Evolutionary conservation across 2,113 vertebrate genomes (phyloP).

Genomic region (Pachypanchax playfairii): DNA sequence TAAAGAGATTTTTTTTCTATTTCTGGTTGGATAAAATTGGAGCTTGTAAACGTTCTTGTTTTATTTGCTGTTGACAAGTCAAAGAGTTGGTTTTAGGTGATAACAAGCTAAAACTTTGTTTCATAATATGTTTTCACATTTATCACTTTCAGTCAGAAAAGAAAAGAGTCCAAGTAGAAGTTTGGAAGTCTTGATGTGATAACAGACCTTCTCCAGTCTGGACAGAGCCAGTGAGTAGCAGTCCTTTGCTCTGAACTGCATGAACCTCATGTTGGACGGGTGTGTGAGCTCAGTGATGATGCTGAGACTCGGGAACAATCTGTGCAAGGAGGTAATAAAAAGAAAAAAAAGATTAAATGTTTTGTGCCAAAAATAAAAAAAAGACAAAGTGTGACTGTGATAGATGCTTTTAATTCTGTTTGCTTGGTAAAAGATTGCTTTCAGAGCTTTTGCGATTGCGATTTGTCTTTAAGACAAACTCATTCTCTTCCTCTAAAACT

Average conservation of each 20-base stretch:
- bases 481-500: background rate
- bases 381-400: constrained; percentile 14
- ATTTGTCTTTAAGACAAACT: constrained; percentile 21
- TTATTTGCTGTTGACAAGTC: too few species aligned
- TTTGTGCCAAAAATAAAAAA: background rate
- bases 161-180: background rate
- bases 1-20: too few species aligned
- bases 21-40: too few species aligned
- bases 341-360: constrained; percentile 2
- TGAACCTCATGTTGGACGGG: constrained; percentile 97
- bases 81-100: too few species aligned
- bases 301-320: constrained; percentile 95
- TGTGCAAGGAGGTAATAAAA: constrained; percentile 48
- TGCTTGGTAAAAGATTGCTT: constrained; percentile 25
- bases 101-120: background rate
- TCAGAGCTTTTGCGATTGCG: background rate
- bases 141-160: background rate
- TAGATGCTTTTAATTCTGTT: constrained; percentile 30
- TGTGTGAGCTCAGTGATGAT: constrained; percentile 98
- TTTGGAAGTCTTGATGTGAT: background rate
- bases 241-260: constrained; percentile 98
- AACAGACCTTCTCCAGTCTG: constrained; percentile 93
- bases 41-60: too few species aligned
- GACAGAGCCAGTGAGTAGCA: constrained; percentile 96
- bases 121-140: background rate